phyloP scores from a whole-genome alignment of 2,797 vertebrate genomes.

The Amniataba percoides region DNA sequence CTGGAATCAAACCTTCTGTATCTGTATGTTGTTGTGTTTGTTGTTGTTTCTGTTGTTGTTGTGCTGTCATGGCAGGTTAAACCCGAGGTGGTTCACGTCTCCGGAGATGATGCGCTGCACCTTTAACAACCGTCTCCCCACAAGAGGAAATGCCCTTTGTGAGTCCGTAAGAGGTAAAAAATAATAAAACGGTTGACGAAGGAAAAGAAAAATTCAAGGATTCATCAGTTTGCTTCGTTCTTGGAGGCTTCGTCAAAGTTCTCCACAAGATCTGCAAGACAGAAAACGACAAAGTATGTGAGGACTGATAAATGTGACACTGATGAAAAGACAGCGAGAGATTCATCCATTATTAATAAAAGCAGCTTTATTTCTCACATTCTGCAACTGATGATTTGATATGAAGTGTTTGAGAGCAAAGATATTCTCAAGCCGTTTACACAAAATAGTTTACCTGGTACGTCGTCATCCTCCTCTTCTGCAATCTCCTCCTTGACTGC shows the following conservation, averaged over 20 bases:
- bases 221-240: slow-evolving; percentile 95
- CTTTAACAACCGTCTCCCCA: slow-evolving; percentile 62
- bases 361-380: not conserved
- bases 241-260: slow-evolving; percentile 99
- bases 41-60: slow-evolving; percentile 18
- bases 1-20: slow-evolving; percentile 52
- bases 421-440: not conserved
- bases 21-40: slow-evolving; percentile 32
- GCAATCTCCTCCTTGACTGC: slow-evolving; percentile 95
- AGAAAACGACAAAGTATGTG: slow-evolving; percentile 6
- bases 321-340: not conserved
- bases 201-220: not conserved
- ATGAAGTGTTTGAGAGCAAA: not conserved
- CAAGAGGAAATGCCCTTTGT: slow-evolving; percentile 66
- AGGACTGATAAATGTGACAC: not conserved
- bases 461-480: slow-evolving; percentile 94
- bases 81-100: slow-evolving; percentile 47
- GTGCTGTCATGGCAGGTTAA: slow-evolving; percentile 45
- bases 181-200: slow-evolving; percentile 37
- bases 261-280: slow-evolving; percentile 95
- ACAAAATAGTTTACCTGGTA: slow-evolving; percentile 92
- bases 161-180: slow-evolving; percentile 63
- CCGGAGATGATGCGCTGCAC: slow-evolving; percentile 60
- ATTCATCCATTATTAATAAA: slow-evolving; percentile 6
- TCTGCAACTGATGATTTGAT: not conserved